Base-by-base conservation (phyloP, 2,888 invertebrate species). In the Hololepta plana region DNA sequence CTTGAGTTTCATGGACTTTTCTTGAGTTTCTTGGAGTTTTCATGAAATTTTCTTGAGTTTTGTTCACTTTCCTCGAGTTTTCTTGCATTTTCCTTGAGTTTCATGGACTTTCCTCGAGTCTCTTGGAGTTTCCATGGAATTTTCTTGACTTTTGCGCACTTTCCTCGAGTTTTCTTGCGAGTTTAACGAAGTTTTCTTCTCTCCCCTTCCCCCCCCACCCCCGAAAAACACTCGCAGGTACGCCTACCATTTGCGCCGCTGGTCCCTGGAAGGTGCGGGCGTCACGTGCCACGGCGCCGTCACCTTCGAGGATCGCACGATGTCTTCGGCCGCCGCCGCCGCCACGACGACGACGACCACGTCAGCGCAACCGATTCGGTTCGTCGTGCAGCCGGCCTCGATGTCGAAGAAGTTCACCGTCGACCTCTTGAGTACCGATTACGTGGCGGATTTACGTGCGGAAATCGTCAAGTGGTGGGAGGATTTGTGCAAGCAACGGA, bases 391-490 rank as follows among this genome's bases (percentile, higher is more conserved):
- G 53, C 87, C 87, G 13, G 88, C 84, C 3, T 87, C 85, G 10
- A 70, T 84, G 19, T 73, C 82, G 0, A 85, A 88, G 34, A 75
- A 88, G 46, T 82, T 81, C 11, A 64, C 73, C 11, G 59, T 93
- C 8, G 72, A 81, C 38, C 64, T 93, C 54, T 66, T 79, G 37
- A 76, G 74, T 20, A 71, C 76, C n/a, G 90, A 91, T 56, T 72
- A 82, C 35, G 76, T 93, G 13, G 90, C 88, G 3, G 91, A 91
- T 51, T 57, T 93, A 27, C 62, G 91, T 34, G 91, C 91, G 1
- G 91, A 91, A 60, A 85, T 91, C 28, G 82, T 85, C n/a, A 77
- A 82, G 37, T 91, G 90, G 90, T 90, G 88, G 82, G 87, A 88
- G 53, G 62, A 62, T 32, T 35, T 61, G 9, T 42, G 46, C 23